Conservation (phyloP, 2,113 vertebrate genomes). For the Cyrtonyx montezumae region DNA sequence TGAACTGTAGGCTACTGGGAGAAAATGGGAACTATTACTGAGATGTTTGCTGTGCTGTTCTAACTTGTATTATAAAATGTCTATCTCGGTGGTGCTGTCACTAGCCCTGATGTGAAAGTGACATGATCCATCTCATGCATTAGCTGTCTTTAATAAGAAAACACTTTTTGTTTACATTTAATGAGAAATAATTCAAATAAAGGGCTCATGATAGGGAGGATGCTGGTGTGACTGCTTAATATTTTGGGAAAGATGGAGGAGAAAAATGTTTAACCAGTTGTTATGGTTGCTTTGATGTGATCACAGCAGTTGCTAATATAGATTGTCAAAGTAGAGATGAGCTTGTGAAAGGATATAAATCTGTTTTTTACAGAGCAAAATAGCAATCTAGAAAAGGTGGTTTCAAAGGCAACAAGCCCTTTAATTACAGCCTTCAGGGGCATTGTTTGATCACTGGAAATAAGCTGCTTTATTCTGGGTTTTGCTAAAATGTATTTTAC, state of each 20-base stretch:
- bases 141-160: not conserved
- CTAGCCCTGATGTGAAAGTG: not conserved
- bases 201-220: not conserved
- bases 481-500: conserved; percentile 60
- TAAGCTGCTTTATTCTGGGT: conserved; percentile 69
- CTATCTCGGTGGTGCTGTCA: not conserved
- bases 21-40: not conserved
- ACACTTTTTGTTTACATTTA: not conserved
- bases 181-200: conserved; percentile 7
- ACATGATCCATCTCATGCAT: not conserved
- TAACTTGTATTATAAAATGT: not conserved
- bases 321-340: conserved; percentile 63
- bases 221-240: conserved; percentile 1
- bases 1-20: not conserved
- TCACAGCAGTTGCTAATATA: conserved; percentile 50
- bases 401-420: conserved; percentile 74
- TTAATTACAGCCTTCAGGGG: conserved; percentile 76
- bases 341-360: conserved; percentile 71
- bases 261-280: conserved; percentile 46
- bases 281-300: conserved; percentile 59
- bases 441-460: conserved; percentile 75
- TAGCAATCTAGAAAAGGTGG: conserved; percentile 67
- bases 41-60: not conserved
- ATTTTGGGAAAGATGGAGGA: conserved; percentile 36
- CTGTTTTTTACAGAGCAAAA: conserved; percentile 70